Percentiles rank a stretch among this genome's conserved stretches.
Conservation (phyloP, 2,888 invertebrate species). For the Melinaea marsaeus region DNA sequence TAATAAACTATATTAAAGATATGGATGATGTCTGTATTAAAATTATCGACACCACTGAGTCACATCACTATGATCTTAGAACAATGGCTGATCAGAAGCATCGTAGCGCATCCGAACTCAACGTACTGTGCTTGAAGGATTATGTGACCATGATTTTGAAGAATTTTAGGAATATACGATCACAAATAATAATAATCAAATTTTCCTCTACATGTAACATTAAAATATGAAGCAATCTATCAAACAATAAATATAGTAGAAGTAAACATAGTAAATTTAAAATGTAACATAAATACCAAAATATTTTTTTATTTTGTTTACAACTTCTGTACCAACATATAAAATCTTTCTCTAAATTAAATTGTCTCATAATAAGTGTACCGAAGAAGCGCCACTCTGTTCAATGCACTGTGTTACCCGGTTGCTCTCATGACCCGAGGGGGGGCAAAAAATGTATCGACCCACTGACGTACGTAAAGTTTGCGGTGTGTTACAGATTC, state of each 20-base stretch:
- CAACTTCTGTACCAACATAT: too few species aligned
- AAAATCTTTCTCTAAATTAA: too few species aligned
- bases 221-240: too few species aligned
- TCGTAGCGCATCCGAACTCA: constrained; percentile 65
- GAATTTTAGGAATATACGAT: background rate
- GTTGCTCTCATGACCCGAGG: constrained; percentile 69
- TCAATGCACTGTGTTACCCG: constrained; percentile 58
- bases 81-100: constrained; percentile 66
- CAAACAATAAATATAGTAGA: too few species aligned
- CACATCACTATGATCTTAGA: constrained; percentile 48
- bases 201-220: too few species aligned
- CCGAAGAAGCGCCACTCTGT: constrained; percentile 40
- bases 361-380: too few species aligned
- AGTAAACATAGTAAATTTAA: too few species aligned
- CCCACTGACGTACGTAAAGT: constrained; percentile 26
- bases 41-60: constrained; percentile 8
- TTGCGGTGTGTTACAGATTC: constrained; percentile 28
- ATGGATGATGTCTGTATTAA: constrained; percentile 40
- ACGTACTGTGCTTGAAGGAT: constrained; percentile 42
- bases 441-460: constrained; percentile 24
- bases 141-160: constrained; percentile 15
- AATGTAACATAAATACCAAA: too few species aligned
- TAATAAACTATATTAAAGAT: background rate
- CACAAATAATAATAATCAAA: too few species aligned
- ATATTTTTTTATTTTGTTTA: too few species aligned